These are phyloP conservation scores for Trachythela sp. DNA, from an alignment of 64 coral and sea anemone species.

Conservation along the genomic window DNA sequence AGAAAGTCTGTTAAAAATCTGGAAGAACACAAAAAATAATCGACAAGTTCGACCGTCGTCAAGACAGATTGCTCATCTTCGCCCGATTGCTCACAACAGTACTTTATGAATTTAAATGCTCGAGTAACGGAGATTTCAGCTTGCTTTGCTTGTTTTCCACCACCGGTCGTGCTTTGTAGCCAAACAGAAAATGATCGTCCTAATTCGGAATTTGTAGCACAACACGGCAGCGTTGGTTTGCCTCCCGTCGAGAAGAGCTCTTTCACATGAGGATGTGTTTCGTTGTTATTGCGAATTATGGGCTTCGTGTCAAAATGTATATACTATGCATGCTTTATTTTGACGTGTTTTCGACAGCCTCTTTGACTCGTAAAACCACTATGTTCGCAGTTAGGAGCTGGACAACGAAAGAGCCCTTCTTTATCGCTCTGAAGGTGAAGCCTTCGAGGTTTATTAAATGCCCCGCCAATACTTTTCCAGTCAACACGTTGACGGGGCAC, in stretches of 20 bases:
- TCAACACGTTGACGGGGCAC: too few species aligned
- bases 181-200: constrained; percentile 23
- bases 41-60: not conserved
- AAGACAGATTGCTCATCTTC: not conserved
- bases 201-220: not conserved
- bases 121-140: constrained; percentile 32
- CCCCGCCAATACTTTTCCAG: not conserved
- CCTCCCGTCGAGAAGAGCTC: not conserved
- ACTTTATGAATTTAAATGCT: constrained; percentile 49
- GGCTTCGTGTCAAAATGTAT: constrained; percentile 43
- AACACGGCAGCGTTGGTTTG: not conserved
- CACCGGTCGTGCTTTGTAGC: constrained; percentile 39
- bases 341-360: constrained; percentile 47
- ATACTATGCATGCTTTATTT: constrained; percentile 37
- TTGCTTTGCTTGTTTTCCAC: constrained; percentile 27
- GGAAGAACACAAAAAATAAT: constrained; percentile 15
- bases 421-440: constrained; percentile 10
- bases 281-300: not conserved
- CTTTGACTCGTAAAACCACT: constrained; percentile 32
- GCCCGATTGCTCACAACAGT: constrained; percentile 26
- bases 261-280: not conserved
- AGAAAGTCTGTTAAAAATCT: constrained; percentile 41
- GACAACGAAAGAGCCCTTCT: constrained; percentile 25
- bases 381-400: constrained; percentile 11
- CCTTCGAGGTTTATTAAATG: constrained; percentile 41